Conservation (phyloP, 2,888 invertebrate species). For the Apamea epomidion region DNA sequence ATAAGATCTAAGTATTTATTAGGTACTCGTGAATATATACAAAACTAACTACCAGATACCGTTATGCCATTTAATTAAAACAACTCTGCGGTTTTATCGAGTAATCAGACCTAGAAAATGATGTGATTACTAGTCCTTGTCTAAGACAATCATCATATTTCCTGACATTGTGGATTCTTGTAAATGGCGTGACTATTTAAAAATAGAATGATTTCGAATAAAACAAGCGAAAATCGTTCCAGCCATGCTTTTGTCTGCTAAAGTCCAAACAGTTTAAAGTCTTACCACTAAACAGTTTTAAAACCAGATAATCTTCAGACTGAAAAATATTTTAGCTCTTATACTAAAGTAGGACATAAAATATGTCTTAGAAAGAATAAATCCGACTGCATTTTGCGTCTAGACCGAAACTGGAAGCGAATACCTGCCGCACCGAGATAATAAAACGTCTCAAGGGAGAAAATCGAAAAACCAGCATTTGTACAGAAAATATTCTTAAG, state of each 20-base stretch:
- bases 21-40: background rate
- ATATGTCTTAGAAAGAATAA: slow-evolving; percentile 43
- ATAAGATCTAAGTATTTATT: background rate
- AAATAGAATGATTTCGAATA: background rate
- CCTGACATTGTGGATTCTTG: slow-evolving; percentile 11
- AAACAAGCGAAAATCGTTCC: slow-evolving; percentile 14
- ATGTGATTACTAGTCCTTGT: slow-evolving; percentile 16
- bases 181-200: slow-evolving; percentile 3
- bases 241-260: background rate
- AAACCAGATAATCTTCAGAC: slow-evolving; percentile 24
- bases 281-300: slow-evolving; percentile 23
- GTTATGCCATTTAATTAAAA: background rate
- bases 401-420: slow-evolving; percentile 44
- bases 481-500: slow-evolving; percentile 10
- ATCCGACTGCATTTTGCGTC: slow-evolving; percentile 46
- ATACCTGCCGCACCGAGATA: slow-evolving; percentile 29
- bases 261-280: background rate
- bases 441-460: slow-evolving; percentile 41
- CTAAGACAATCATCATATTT: slow-evolving; percentile 18
- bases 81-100: background rate
- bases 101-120: slow-evolving; percentile 7
- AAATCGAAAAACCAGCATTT: slow-evolving; percentile 23
- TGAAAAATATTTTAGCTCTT: slow-evolving; percentile 24
- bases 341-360: slow-evolving; percentile 19
- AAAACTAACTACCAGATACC: background rate